Percentiles rank a stretch among this genome's conserved stretches.
Evolutionary conservation across 2,797 vertebrate species (phyloP).

Genomic region (Acanthornis magna): DNA sequence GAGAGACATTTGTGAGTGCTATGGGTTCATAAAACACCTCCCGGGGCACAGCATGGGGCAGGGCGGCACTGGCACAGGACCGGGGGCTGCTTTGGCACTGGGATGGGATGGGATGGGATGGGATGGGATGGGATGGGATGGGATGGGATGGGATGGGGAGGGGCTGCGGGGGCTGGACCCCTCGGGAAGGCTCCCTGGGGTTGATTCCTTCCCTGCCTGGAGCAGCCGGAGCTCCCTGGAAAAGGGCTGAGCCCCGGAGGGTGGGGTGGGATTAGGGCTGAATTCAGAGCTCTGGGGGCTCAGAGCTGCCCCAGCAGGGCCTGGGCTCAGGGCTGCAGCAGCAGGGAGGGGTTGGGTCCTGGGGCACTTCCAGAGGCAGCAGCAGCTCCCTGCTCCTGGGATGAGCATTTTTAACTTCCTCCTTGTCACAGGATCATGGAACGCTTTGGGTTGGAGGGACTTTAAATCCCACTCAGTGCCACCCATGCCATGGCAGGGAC

Average conservation of each 20-base stretch:
- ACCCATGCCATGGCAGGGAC: no score
- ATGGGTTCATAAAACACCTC: fast-evolving
- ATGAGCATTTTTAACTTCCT: background rate
- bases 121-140: no score
- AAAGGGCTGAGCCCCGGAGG: background rate
- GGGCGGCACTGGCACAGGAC: background rate
- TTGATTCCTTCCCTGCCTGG: background rate
- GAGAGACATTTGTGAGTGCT: background rate
- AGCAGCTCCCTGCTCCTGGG: background rate
- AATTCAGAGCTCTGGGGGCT: background rate
- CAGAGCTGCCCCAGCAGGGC: background rate
- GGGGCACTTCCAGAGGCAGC: background rate
- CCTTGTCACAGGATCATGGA: no score
- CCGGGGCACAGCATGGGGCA: no score
- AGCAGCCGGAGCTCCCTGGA: background rate
- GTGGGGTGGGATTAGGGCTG: background rate
- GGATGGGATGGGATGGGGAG: background rate
- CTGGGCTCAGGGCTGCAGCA: background rate
- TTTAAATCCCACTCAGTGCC: no score
- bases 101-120: no score
- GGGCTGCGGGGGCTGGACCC: background rate
- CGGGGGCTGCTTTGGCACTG: background rate
- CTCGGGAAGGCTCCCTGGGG: background rate
- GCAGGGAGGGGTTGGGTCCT: background rate
- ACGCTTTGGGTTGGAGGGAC: no score